Conservation (phyloP, 2,888 invertebrate genomes). For the Nysson spinosus region DNA sequence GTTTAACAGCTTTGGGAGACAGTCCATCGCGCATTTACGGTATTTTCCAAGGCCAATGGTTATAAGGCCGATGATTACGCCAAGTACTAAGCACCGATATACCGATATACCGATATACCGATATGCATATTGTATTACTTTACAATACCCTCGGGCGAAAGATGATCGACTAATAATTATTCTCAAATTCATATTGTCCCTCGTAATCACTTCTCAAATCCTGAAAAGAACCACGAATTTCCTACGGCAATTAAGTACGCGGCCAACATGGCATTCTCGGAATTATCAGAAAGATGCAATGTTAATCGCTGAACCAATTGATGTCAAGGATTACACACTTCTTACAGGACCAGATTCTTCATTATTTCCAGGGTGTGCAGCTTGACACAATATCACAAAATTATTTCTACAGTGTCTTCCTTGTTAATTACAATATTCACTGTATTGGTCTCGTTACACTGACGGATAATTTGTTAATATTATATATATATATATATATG, state of each 20-base stretch:
- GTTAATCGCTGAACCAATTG: not conserved
- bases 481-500: too few relatives aligned
- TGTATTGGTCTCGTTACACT: too few relatives aligned
- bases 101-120: too few relatives aligned
- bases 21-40: constrained; percentile 21
- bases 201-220: not conserved
- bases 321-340: constrained; percentile 8
- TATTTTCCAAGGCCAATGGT: constrained; percentile 30
- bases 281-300: not conserved
- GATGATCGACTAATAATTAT: constrained; percentile 32
- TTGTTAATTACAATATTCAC: too few relatives aligned
- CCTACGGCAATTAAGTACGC: constrained; percentile 2
- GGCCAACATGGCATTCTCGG: not conserved
- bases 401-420: too few relatives aligned
- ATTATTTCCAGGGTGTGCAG: too few relatives aligned
- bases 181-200: constrained; percentile 30
- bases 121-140: constrained; percentile 9
- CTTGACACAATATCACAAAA: too few relatives aligned
- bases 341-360: too few relatives aligned
- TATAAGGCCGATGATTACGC: constrained; percentile 8
- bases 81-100: constrained; percentile 18
- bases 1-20: constrained; percentile 29
- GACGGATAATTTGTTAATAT: too few relatives aligned
- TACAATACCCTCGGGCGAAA: constrained; percentile 11
- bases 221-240: constrained; percentile 6